A percentile compares a stretch with the other conserved stretches of the same genome.
Evolutionary conservation across 2,113 vertebrate genomes (phyloP).

Genomic region (Ivindomyrus marchei): DNA sequence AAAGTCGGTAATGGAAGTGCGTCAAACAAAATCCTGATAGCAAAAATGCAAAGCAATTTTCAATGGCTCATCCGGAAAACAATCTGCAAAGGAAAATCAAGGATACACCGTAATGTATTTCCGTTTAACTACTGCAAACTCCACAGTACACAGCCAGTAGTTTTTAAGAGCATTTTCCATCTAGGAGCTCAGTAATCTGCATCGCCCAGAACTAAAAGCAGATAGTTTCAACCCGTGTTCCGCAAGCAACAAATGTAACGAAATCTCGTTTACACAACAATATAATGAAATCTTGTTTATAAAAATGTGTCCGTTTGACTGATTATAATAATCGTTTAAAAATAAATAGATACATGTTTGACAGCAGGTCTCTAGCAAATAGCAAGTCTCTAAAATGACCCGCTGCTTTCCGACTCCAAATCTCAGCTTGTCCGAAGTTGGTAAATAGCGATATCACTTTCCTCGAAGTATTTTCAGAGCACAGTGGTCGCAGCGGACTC

Average conservation of each 20-base stretch:
- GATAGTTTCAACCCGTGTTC: neutral
- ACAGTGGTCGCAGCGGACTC: neutral
- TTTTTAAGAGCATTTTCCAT: neutral
- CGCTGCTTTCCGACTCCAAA: slow-evolving; percentile 19
- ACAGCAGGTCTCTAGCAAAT: neutral
- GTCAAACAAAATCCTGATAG: neutral
- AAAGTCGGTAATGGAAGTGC: neutral
- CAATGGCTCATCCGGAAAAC: neutral
- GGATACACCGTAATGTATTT: neutral
- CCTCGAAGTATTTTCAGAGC: slow-evolving; percentile 17
- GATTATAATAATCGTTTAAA: neutral
- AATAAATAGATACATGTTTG: neutral
- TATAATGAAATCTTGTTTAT: neutral
- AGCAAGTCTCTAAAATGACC: neutral
- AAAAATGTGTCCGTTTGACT: neutral
- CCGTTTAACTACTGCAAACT: neutral
- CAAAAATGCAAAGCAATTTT: neutral
- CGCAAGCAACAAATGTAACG: neutral
- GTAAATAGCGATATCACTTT: slow-evolving; percentile 17
- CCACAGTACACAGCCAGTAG: neutral
- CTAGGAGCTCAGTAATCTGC: neutral
- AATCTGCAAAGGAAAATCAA: neutral
- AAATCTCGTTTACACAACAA: neutral
- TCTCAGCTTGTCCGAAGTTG: neutral
- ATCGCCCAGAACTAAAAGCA: neutral